phyloP scores from a whole-genome alignment of 2,797 vertebrate species.

The Sus cebifrons region DNA sequence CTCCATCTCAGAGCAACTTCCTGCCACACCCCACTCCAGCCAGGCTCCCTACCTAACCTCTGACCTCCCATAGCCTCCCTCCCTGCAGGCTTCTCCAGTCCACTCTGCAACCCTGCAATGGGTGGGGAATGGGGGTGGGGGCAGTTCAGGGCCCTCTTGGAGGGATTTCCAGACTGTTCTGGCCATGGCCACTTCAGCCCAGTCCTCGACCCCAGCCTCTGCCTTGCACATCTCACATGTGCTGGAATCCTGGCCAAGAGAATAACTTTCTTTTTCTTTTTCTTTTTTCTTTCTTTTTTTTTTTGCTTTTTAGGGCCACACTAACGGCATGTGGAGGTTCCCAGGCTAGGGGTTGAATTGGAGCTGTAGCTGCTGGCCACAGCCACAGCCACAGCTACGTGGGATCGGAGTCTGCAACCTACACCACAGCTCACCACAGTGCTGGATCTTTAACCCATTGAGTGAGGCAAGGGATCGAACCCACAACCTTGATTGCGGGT shows the following conservation, averaged over 20 bases:
- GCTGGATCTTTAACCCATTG: no score
- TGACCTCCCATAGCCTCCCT: not conserved
- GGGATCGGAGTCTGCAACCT: no score
- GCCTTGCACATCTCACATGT: not conserved
- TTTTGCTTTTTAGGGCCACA: no score
- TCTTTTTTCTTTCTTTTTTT: no score
- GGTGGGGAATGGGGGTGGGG: not conserved
- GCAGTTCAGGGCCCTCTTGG: not conserved
- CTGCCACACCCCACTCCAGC: not conserved
- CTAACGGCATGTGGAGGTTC: no score
- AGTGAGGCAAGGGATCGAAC: no score
- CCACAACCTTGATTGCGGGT: no score
- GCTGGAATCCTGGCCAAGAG: not conserved
- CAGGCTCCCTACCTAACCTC: conserved; percentile 34
- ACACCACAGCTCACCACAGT: no score
- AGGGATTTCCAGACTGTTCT: not conserved
- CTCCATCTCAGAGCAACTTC: conserved; percentile 40
- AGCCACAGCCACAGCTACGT: no score
- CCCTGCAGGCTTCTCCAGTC: not conserved
- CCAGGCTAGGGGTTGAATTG: no score
- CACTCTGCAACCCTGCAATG: not conserved
- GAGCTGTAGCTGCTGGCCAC: no score
- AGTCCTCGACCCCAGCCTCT: not conserved
- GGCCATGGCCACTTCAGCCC: not conserved
- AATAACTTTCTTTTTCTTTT: not conserved